Evolutionary conservation across 2,888 invertebrate species (phyloP).

Genomic region (Dioctria linearis): DNA sequence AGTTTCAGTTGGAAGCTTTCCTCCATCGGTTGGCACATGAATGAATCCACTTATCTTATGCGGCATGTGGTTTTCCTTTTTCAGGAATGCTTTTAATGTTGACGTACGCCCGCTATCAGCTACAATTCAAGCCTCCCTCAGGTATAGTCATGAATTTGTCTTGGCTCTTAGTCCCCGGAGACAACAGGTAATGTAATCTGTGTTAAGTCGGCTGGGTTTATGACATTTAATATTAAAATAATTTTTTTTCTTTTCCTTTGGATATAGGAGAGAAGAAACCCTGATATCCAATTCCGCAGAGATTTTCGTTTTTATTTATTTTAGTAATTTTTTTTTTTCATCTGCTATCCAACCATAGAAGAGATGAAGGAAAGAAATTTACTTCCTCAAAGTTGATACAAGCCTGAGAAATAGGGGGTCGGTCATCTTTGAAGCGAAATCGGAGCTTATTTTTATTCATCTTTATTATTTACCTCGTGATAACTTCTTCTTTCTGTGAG

Average conservation of each 20-base stretch:
- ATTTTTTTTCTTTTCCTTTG: slow-evolving; percentile 16
- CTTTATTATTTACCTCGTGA: slow-evolving; percentile 32
- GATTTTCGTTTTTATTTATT: slow-evolving; percentile 13
- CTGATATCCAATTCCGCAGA: slow-evolving; percentile 25
- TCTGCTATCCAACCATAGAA: neutral
- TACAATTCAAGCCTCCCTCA: neutral
- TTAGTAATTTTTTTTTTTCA: too few relatives aligned
- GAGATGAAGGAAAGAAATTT: neutral
- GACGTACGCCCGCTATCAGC: neutral
- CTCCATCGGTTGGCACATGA: slow-evolving; percentile 3
- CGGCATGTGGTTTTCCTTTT: neutral
- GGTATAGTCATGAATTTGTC: slow-evolving; percentile 21
- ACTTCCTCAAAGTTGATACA: neutral
- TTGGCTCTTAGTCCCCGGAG: slow-evolving; percentile 14
- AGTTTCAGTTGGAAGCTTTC: slow-evolving; percentile 51
- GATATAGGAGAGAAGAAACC: neutral
- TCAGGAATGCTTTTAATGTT: neutral
- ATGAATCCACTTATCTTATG: neutral
- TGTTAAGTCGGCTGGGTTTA: slow-evolving; percentile 33
- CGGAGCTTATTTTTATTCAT: slow-evolving; percentile 41
- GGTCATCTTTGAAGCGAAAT: slow-evolving; percentile 29
- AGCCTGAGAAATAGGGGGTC: neutral
- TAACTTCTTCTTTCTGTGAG: slow-evolving; percentile 5
- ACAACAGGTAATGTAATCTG: slow-evolving; percentile 49
- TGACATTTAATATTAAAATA: slow-evolving; percentile 48